phyloP scores from a whole-genome alignment of 2,888 invertebrate genomes.

The Creontiades dilutus region DNA sequence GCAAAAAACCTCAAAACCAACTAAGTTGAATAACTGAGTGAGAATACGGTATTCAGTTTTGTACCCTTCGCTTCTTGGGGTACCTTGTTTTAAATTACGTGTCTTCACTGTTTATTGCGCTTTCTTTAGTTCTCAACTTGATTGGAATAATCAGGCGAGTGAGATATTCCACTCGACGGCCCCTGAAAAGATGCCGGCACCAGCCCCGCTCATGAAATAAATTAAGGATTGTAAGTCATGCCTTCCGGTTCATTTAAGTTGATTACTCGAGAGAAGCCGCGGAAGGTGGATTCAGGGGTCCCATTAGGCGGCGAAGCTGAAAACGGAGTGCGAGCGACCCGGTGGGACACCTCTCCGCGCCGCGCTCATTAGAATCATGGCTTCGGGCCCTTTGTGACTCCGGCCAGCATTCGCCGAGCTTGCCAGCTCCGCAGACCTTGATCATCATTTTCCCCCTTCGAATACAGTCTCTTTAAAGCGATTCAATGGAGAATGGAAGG shows the following conservation, averaged over 20 bases:
- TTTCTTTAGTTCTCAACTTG: not conserved
- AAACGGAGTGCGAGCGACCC: constrained; percentile 20
- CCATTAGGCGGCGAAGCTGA: constrained; percentile 5
- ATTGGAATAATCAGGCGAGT: not conserved
- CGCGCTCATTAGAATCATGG: constrained; percentile 13
- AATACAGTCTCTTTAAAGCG: too few species aligned
- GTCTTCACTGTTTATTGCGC: not conserved
- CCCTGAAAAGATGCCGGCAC: not conserved
- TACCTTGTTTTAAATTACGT: too few species aligned
- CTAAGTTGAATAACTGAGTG: too few species aligned
- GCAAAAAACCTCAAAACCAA: too few species aligned
- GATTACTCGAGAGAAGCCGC: not conserved
- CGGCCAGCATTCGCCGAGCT: too few species aligned
- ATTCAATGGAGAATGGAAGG: too few species aligned
- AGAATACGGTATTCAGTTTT: too few species aligned
- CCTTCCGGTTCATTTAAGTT: constrained; percentile 30
- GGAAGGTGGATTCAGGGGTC: not conserved
- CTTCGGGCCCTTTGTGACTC: constrained; percentile 23
- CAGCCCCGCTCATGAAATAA: not conserved
- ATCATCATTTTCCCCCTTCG: too few species aligned
- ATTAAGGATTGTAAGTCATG: not conserved
- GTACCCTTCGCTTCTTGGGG: too few species aligned
- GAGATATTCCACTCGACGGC: not conserved
- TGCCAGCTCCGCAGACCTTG: too few species aligned
- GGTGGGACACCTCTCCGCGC: not conserved